Percentiles rank a stretch among this genome's conserved stretches.
Conservation (phyloP, 2,888 invertebrate species). For the Ctenicera cuprea region DNA sequence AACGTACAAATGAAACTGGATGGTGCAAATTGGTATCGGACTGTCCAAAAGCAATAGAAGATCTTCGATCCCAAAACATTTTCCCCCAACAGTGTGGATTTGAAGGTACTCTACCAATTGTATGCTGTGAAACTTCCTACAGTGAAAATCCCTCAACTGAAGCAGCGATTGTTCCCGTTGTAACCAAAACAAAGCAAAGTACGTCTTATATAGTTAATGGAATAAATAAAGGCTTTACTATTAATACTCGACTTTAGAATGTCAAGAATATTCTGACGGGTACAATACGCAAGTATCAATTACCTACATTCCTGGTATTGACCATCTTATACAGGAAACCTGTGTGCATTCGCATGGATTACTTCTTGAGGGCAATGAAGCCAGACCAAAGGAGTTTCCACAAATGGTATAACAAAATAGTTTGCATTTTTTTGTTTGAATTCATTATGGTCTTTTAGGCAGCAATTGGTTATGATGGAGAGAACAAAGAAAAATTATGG, state of each 20-base stretch:
- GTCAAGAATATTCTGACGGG: background rate
- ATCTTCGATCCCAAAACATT: constrained; percentile 50
- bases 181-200: too few relatives aligned
- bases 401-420: constrained; percentile 38
- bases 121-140: constrained; percentile 59
- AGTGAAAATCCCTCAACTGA: too few relatives aligned
- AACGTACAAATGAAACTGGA: constrained; percentile 50
- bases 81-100: constrained; percentile 63
- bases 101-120: constrained; percentile 59
- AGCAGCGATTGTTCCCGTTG: too few relatives aligned
- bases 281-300: background rate
- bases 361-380: background rate
- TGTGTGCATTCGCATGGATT: background rate
- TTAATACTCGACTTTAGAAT: too few relatives aligned
- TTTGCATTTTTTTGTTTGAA: constrained; percentile 20
- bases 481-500: constrained; percentile 69
- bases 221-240: background rate
- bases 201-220: background rate
- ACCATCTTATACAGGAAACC: background rate
- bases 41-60: constrained; percentile 60
- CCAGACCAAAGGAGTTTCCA: constrained; percentile 38
- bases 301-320: too few relatives aligned
- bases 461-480: constrained; percentile 50
- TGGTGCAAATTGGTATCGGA: constrained; percentile 59
- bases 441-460: constrained; percentile 43